Evolutionary conservation across 2,113 vertebrate genomes (phyloP).

Genomic region (Okapia johnstoni): DNA sequence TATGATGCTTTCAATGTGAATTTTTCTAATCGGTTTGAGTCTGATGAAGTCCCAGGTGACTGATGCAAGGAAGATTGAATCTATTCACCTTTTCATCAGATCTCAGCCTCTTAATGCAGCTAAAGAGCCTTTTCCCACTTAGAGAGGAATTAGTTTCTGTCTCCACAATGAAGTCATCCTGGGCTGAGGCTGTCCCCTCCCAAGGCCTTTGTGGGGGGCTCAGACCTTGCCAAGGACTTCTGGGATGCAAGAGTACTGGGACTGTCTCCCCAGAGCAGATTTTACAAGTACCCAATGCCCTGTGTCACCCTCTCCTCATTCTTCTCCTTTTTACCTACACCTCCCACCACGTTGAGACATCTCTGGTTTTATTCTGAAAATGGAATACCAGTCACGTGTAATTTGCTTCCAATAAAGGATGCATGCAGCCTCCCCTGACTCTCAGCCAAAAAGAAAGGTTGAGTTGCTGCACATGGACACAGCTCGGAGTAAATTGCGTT

Average conservation of each 20-base stretch:
- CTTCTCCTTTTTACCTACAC: neutral
- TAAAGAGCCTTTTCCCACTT: conserved; percentile 63
- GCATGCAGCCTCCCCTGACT: accelerated
- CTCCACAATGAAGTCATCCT: conserved; percentile 54
- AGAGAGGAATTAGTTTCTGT: conserved; percentile 63
- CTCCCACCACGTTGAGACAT: neutral
- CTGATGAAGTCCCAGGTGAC: conserved; percentile 80
- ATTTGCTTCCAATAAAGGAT: neutral
- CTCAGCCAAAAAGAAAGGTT: neutral
- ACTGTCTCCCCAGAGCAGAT: neutral
- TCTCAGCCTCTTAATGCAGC: conserved; percentile 79
- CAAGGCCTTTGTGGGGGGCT: neutral
- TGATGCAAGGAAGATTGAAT: conserved; percentile 76
- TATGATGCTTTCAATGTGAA: conserved; percentile 79
- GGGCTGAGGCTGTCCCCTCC: neutral
- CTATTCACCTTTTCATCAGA: conserved; percentile 79
- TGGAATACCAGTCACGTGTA: neutral
- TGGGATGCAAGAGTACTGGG: neutral
- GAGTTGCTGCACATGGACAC: neutral
- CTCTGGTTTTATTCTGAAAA: neutral
- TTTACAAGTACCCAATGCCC: neutral
- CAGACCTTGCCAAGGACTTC: neutral
- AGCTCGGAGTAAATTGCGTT: accelerated
- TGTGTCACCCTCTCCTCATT: neutral
- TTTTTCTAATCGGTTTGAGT: conserved; percentile 83